phyloP scores from a whole-genome alignment of 2,113 vertebrate genomes.

The Anoura caudifer region DNA sequence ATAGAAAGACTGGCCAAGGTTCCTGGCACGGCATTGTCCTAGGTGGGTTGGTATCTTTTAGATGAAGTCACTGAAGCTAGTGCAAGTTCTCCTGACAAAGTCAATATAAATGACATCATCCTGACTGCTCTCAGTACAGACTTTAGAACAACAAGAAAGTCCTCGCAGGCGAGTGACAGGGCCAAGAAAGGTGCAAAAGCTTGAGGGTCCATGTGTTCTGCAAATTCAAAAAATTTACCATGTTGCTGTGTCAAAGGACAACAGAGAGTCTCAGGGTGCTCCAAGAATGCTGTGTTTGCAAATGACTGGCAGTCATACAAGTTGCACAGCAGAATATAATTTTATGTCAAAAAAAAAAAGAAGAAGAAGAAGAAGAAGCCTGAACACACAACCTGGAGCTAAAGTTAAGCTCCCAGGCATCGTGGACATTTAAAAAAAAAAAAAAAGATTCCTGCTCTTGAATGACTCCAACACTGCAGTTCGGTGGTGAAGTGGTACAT shows the following conservation, averaged over 20 bases:
- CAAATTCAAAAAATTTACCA: no score
- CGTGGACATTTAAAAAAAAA: slow-evolving; percentile 87
- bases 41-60: slow-evolving; percentile 87
- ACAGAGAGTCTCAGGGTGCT: no score
- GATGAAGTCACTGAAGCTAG: slow-evolving; percentile 95
- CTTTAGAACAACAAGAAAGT: slow-evolving; percentile 51
- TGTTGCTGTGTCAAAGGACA: no score
- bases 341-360: no score
- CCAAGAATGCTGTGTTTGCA: no score
- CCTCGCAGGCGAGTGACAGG: no score
- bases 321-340: no score
- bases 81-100: slow-evolving; percentile 87
- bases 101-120: slow-evolving; percentile 88
- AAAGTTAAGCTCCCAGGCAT: slow-evolving; percentile 94
- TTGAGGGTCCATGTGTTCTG: no score
- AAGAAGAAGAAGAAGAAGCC: slow-evolving; percentile 62
- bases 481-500: slow-evolving; percentile 96
- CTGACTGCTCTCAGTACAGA: slow-evolving; percentile 95
- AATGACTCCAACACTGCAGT: slow-evolving; percentile 91
- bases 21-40: no score
- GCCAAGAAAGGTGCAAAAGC: no score
- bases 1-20: neutral
- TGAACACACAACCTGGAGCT: slow-evolving; percentile 94
- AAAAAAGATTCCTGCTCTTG: slow-evolving; percentile 89
- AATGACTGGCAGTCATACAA: no score